Base-by-base conservation (phyloP, 2,888 invertebrate genomes). In the Pachydiplax longipennis region DNA sequence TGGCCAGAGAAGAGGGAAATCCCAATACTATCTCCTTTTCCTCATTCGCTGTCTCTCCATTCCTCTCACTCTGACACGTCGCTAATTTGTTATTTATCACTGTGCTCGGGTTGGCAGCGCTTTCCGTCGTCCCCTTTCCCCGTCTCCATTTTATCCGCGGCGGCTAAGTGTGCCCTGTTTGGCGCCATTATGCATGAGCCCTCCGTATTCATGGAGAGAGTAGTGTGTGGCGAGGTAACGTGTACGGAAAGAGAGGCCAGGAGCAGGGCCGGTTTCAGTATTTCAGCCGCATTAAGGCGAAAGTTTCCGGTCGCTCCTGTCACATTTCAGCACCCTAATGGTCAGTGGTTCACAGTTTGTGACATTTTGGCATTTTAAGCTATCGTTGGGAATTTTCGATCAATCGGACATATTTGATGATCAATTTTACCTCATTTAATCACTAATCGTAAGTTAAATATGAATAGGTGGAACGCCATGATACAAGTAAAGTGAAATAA, bases 51-150 rank as follows among this genome's bases (percentile, higher is more conserved):
- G 35, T 35, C 83, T 31, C 40, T 2, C 37, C 48, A 12, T 13
- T 13, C 25, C 65, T 22, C 87, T 37, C 31, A 8, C 83, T 31
- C 25, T 58, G 31, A 53, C 83, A 61, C 61, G 61, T 65, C 37
- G 37, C 87, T 87, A 87, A 87, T 87, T 87, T 87, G 58, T 87
- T 87, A 87, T 87, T 87, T 87, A 87, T 87, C 87, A 37, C 37
- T 12, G 37, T 61, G 61, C 35, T 65, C 25, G 48, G 25, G 10
- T 40, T 37, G 87, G 31, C 37, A 35, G 87, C 37, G 61, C 58
- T 53, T 35, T 73, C 37, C 58, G 58, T 81, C 44, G n/a, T n/a
- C 15, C 83, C n/a, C 25, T 25, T 12, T 18, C 83, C 13, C n/a
- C 61, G 35, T 22, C 61, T 53, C 53, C 87, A 3, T 61, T 35